Base-by-base conservation (phyloP, 2,888 invertebrate genomes). In the Crioceris asparagi region DNA sequence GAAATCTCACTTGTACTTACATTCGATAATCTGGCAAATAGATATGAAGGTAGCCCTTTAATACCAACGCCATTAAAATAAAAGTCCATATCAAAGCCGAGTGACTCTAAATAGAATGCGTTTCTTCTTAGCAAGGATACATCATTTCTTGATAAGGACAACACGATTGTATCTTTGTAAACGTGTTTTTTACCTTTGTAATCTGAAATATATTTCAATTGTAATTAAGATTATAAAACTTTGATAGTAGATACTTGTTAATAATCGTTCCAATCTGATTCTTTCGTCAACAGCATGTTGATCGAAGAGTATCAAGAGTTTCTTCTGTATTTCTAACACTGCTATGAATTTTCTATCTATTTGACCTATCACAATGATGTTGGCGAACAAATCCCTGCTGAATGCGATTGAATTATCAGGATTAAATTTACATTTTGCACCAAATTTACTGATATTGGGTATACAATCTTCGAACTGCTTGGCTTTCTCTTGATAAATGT, bases 241-340 rank as follows among this genome's bases (percentile, higher is more conserved):
- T n/a, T n/a, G n/a, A n/a, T n/a, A 5, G 5, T 16, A 29, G 17
- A 30, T 65, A 79, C 81, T 72, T 59, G 66, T 54, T 41, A 77
- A 65, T 40, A 86, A 70, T 39, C 67, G 63, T 64, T 91, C 90
- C 30, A 90, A 68, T 42, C 79, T 69, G 43, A 90, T 75, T 57
- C 91, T 70, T 66, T 91, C 91, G 61, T 88, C 80, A 17, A 83
- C 81, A 27, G 90, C 90, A 65, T 91, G 91, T 62, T 90, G 91
- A 65, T 91, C 91, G 59, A 90, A 80, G 19, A 83, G 53, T 19
- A 82, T 67, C 14, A 86, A 54, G 38, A 71, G 61, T 46, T 70
- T 61, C 14, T 56, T 66, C 36, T 60, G 56, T 45, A 66, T 59
- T 33, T 62, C 58, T 19, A 57, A 59, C 37, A 71, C 69, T 15